Evolutionary conservation across 2,797 vertebrate species (phyloP), one percentile per base, ranked within the genome.

Genomic region (Thaleichthys pacificus): DNA sequence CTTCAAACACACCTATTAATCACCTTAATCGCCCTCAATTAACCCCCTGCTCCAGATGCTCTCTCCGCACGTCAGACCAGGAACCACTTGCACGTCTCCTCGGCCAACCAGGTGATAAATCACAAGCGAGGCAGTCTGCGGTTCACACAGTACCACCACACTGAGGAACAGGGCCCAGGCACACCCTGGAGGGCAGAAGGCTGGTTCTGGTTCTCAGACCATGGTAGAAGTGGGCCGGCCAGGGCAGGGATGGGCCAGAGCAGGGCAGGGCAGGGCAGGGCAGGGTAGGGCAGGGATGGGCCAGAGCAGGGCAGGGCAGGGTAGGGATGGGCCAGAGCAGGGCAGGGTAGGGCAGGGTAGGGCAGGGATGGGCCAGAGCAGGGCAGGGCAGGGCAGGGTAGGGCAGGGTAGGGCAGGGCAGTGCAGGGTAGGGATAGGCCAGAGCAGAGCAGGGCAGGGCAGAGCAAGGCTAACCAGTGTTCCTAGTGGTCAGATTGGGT

Each of bases 1-100:
- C 90, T 95, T 89, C 85, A 94, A 94, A 93, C 87, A 91, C 88
- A 87, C 88, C 92, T 92, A 92, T 95, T 94, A 94, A 94, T 95
- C 94, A 94, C 90, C 85, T 87, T 95, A 96, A 95, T 95, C 90
- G 86, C 90, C 91, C 91, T 88, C 90, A 94, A 93, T 95, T 95
- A 94, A 93, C 91, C 91, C 86, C 81, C 78, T 70, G 76, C 85
- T 83, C 89, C 90, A 91, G 89, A 91, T 86, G 87, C 89, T 84
- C 24, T 8, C 88, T 78, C 83, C 9, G 80, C 88, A 89, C 85
- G 89, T 92, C 89, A 91, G 75, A 77, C 76, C 75, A 42, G 81
- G 71, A 77, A 83, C 81, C 72, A 63, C 80, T 88, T 78, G 73
- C 85, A 80, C 85, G 85, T 7, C 47, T 9, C 24, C 22, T 85